Evolutionary conservation across 1,140 invertebrate genomes (phyloP).

Genomic region (Paralvinella palmiformis): DNA sequence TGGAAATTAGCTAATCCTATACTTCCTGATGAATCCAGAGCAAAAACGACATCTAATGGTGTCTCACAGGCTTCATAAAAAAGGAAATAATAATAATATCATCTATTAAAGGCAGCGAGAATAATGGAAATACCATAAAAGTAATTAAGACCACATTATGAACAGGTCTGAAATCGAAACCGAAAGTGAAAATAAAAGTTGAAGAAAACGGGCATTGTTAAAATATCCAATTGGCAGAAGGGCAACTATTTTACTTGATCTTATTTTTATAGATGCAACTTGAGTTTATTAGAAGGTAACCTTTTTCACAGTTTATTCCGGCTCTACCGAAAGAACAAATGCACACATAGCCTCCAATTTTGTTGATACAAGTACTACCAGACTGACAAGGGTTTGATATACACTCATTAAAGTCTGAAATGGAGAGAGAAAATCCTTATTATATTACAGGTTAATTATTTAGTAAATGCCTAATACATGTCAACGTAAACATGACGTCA

Average conservation of each 20-base stretch:
- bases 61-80: conserved; percentile 2
- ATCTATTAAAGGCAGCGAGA: background rate
- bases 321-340: conserved; percentile 58
- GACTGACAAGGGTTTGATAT: conserved; percentile 39
- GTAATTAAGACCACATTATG: too few species aligned
- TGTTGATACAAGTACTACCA: conserved; percentile 45
- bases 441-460: too few species aligned
- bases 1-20: conserved; percentile 20
- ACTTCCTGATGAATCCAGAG: conserved; percentile 41
- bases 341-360: conserved; percentile 39
- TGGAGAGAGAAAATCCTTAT: too few species aligned
- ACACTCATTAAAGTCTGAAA: conserved; percentile 45
- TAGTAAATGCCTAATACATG: too few species aligned
- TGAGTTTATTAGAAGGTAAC: too few species aligned
- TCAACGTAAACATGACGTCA: too few species aligned
- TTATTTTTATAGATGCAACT: too few species aligned
- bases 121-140: background rate
- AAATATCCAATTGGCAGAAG: background rate
- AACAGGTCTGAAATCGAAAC: too few species aligned
- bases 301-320: conserved; percentile 62
- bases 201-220: background rate
- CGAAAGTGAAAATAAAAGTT: too few species aligned
- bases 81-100: background rate
- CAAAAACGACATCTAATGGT: conserved; percentile 40
- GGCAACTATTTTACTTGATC: too few species aligned